These are phyloP conservation scores for Trachelus tabidus DNA, from an alignment of 2,888 invertebrate species.

Conservation along the genomic window DNA sequence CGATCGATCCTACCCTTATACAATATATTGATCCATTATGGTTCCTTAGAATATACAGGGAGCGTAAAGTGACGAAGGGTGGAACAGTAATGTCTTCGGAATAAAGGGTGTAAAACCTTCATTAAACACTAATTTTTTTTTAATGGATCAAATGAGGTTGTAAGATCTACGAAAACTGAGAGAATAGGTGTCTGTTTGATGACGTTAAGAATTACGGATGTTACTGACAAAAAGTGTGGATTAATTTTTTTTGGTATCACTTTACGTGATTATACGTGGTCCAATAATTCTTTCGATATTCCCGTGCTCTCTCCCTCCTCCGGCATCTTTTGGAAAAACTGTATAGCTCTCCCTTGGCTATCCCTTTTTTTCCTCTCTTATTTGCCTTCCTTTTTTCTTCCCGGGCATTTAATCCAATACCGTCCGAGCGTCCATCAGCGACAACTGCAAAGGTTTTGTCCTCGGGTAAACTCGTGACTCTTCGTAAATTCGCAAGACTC, in stretches of 20 bases:
- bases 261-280: not conserved
- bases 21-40: not conserved
- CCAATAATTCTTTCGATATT: not conserved
- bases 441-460: not conserved
- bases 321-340: not conserved
- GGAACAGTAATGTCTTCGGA: not conserved
- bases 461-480: not conserved
- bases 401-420: slow-evolving; percentile 59
- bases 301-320: not conserved
- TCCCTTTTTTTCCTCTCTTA: slow-evolving; percentile 9
- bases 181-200: not conserved
- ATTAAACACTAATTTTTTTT: not conserved
- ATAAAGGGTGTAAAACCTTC: not conserved
- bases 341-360: not conserved
- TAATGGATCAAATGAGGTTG: not conserved
- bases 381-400: slow-evolving; percentile 39
- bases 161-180: not conserved
- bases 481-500: not conserved
- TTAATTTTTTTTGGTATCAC: not conserved
- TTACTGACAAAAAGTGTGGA: too few relatives aligned
- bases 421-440: slow-evolving; percentile 56
- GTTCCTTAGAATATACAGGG: not conserved
- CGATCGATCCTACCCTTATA: not conserved
- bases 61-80: not conserved
- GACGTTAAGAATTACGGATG: not conserved